Evolutionary conservation across 1,140 invertebrate genomes (phyloP), one percentile per base, ranked within the genome.

Genomic region (Listronotus bonariensis): DNA sequence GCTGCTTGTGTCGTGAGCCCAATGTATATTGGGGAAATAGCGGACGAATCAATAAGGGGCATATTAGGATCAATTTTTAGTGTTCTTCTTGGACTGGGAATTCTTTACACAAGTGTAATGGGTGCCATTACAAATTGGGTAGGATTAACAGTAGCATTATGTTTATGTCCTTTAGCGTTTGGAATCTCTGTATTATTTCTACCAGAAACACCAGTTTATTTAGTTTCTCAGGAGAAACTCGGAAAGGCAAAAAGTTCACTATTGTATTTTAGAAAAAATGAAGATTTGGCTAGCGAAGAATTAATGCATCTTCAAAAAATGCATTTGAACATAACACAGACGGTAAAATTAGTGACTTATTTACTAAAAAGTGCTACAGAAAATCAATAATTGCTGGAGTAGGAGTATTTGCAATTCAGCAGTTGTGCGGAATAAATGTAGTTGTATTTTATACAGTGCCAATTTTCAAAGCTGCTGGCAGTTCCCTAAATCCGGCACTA

Each of bases 11-110:
- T 94, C 7, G 84, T 89, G 14, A 87, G 88, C 0, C 93, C 93
- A 0, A 89, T 93, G 74, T 97, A 96, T 76, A 88, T 95, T 17
- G 89, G 89, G 2, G 93, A 96, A 82, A 91, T 95, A 32, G 89
- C 92, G 0, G 90, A 95, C 72, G 86, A 88, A 0, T 86, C 87
- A 14, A 86, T 92, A 60, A 81, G 92, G 38, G 94, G 94, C 5
- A 81, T 86, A 0, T 80, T 96, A 10, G 93, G 93, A 0, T 88
- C 92, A 0, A 87, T 91, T 70, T 92, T 95, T 71, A 92, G 95
- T 75, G 79, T 95, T 1, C 89, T 90, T 65, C 82, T 96, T 1
- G 91, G 89, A 1, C 72, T 90, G n/a, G 94, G 93, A 3, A 93
- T 94, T 46, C 79, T 95, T 0, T 81, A 89, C 40, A 87, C 88